Evolutionary conservation across 2,797 vertebrate species (phyloP).

Genomic region (Naso thynnoides): DNA sequence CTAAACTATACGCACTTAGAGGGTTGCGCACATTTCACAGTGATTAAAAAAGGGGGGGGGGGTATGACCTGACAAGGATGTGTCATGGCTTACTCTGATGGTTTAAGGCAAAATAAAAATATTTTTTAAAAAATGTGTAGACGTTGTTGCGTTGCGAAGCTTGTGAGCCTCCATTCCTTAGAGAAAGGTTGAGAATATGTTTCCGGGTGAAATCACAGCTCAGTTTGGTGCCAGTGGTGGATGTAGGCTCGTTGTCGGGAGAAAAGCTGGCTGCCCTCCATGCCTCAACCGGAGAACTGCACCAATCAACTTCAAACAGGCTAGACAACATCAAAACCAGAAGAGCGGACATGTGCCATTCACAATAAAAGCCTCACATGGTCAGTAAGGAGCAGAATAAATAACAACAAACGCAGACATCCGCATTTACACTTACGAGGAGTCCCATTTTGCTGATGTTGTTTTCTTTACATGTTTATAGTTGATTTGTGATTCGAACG

Average conservation of each 20-base stretch:
- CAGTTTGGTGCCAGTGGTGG: constrained; percentile 23
- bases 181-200: constrained; percentile 18
- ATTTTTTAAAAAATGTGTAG: no score
- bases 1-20: neutral
- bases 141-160: neutral
- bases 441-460: no score
- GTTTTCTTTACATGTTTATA: neutral
- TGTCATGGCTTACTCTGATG: accelerated
- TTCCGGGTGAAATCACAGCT: constrained; percentile 76
- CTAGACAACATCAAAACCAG: neutral
- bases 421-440: neutral
- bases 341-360: constrained; percentile 10
- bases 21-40: neutral
- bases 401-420: neutral
- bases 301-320: neutral
- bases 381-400: accelerated
- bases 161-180: no score
- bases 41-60: neutral
- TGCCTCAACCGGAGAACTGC: constrained; percentile 4
- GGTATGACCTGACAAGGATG: no score
- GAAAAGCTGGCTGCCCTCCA: constrained; percentile 19
- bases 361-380: constrained; percentile 54
- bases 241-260: constrained; percentile 9
- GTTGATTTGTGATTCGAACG: no score
- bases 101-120: no score